phyloP scores from a whole-genome alignment of 2,888 invertebrate species.

The Hypomecis punctinalis region DNA sequence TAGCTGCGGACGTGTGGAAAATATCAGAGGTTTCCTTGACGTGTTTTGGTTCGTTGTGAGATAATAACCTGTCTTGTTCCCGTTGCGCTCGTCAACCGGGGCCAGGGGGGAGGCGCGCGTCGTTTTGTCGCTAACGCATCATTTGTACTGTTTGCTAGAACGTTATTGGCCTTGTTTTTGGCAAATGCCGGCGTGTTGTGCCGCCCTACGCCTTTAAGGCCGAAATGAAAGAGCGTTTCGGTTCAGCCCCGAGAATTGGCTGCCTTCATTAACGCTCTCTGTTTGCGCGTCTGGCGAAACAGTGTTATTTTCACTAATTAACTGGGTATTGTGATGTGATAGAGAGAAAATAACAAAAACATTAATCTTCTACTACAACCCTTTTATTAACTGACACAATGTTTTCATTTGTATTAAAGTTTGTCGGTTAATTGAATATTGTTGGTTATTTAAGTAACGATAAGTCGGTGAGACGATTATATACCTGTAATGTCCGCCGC shows the following conservation, averaged over 20 bases:
- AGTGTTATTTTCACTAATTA: slow-evolving; percentile 82
- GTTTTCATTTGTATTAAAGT: slow-evolving; percentile 54
- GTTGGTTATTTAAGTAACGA: slow-evolving; percentile 29
- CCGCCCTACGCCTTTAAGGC: slow-evolving; percentile 70
- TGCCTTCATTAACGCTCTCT: slow-evolving; percentile 80
- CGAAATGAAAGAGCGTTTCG: slow-evolving; percentile 76
- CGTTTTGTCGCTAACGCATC: slow-evolving; percentile 81
- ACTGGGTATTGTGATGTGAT: slow-evolving; percentile 75
- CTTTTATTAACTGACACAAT: slow-evolving; percentile 50
- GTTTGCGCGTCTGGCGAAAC: slow-evolving; percentile 81
- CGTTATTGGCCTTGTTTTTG: slow-evolving; percentile 83
- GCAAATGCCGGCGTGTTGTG: slow-evolving; percentile 74
- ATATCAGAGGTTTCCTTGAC: slow-evolving; percentile 76
- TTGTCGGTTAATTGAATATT: slow-evolving; percentile 42
- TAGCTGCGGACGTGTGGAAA: slow-evolving; percentile 82
- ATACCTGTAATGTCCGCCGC: slow-evolving; percentile 43
- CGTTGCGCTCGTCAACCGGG: slow-evolving; percentile 69
- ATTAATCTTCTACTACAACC: slow-evolving; percentile 59
- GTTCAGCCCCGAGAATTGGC: slow-evolving; percentile 73
- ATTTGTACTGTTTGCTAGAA: slow-evolving; percentile 82
- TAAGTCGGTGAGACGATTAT: slow-evolving; percentile 34
- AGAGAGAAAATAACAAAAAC: slow-evolving; percentile 69
- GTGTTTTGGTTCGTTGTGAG: slow-evolving; percentile 74
- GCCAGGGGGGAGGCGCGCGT: slow-evolving; percentile 56
- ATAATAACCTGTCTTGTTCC: slow-evolving; percentile 83